Percentiles rank a stretch among this genome's conserved stretches.
Evolutionary conservation across 2,797 vertebrate species (phyloP).

Genomic region (Coracias cyanogaster): DNA sequence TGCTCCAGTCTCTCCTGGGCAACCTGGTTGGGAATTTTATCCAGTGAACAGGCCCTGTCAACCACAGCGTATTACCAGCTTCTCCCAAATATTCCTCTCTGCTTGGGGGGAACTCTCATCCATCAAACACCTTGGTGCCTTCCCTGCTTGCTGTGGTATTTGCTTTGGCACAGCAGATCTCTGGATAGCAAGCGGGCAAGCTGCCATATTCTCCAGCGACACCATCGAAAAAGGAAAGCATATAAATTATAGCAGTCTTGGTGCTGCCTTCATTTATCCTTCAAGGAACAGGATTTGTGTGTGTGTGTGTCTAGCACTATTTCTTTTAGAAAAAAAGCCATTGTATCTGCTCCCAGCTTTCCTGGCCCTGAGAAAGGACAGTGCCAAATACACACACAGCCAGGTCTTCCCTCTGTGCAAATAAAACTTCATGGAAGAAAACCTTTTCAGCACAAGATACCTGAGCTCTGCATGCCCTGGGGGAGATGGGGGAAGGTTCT

Average conservation of each 20-base stretch:
- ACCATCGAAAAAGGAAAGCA: neutral
- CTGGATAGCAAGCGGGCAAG: neutral
- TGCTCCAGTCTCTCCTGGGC: neutral
- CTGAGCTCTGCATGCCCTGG: neutral
- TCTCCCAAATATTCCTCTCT: neutral
- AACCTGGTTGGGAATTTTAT: neutral
- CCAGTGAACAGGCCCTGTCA: neutral
- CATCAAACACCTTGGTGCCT: slow-evolving; percentile 11
- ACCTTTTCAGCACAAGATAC: neutral
- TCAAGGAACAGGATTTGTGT: neutral
- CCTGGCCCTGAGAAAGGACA: neutral
- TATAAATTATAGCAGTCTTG: neutral
- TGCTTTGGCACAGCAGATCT: neutral
- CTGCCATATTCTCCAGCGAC: neutral
- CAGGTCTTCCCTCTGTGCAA: neutral
- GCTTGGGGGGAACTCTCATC: neutral
- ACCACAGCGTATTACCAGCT: neutral
- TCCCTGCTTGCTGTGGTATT: slow-evolving; percentile 4
- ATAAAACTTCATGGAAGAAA: neutral
- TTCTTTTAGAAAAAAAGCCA: neutral
- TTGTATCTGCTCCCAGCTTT: neutral
- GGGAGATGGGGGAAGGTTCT: neutral
- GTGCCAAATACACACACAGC: neutral
- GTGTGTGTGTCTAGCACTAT: neutral
- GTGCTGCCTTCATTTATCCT: neutral